These are phyloP conservation scores for Yponomeuta cagnagella DNA, from an alignment of 2,888 invertebrate species.

Conservation along the genomic window DNA sequence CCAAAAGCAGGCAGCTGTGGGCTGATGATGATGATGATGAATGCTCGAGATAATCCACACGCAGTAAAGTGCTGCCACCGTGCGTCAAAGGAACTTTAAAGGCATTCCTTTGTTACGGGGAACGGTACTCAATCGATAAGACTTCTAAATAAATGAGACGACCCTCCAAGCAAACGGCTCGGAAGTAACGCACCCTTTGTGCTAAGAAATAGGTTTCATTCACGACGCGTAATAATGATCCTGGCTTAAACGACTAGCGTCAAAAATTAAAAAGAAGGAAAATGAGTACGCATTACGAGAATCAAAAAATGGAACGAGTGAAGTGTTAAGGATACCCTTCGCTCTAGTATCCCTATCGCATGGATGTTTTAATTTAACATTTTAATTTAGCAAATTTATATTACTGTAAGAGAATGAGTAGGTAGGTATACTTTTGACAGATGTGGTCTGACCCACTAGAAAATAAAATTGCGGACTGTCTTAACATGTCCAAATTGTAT, in stretches of 20 bases:
- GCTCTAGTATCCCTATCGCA: too few species aligned
- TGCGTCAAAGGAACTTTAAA: not conserved
- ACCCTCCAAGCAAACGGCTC: slow-evolving; percentile 34
- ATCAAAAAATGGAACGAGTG: not conserved
- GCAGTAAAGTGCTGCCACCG: not conserved
- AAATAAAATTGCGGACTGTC: too few species aligned
- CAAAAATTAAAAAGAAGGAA: not conserved
- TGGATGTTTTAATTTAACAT: too few species aligned
- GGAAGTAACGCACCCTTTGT: slow-evolving; percentile 29
- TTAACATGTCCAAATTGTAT: too few species aligned
- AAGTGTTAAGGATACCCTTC: not conserved
- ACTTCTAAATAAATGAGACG: slow-evolving; percentile 34
- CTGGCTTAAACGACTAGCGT: not conserved
- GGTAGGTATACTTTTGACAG: too few species aligned
- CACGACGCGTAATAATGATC: not conserved
- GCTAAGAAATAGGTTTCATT: slow-evolving; percentile 21
- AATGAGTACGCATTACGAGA: not conserved
- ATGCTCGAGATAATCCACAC: not conserved
- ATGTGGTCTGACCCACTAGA: too few species aligned
- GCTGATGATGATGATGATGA: too few species aligned
- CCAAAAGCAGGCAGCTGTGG: too few species aligned
- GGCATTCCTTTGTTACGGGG: slow-evolving; percentile 25
- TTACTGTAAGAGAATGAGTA: too few species aligned
- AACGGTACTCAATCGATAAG: slow-evolving; percentile 45
- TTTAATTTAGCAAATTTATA: too few species aligned